These are phyloP conservation scores for Tiliacea citrago DNA, from an alignment of 2,888 invertebrate species.

Conservation along the genomic window DNA sequence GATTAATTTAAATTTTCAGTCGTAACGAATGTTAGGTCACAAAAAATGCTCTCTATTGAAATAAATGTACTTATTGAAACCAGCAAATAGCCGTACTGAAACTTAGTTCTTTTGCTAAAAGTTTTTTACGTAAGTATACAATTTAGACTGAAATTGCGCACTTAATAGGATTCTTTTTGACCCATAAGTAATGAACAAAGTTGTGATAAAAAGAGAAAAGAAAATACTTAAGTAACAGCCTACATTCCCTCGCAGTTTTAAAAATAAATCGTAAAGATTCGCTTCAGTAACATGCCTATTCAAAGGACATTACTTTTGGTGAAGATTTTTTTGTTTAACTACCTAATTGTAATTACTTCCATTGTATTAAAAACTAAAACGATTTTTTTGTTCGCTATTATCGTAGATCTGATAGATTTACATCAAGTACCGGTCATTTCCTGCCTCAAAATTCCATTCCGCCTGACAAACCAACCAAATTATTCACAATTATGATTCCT, in stretches of 20 bases:
- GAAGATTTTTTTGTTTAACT: constrained; percentile 55
- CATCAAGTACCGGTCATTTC: constrained; percentile 70
- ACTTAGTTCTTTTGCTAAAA: constrained; percentile 39
- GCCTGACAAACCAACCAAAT: constrained; percentile 61
- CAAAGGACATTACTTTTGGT: constrained; percentile 62
- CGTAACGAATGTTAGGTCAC: constrained; percentile 17
- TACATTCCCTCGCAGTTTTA: constrained; percentile 34
- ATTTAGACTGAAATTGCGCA: constrained; percentile 45
- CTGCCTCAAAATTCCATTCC: constrained; percentile 74
- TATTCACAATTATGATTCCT: constrained; percentile 69
- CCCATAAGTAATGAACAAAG: constrained; percentile 49
- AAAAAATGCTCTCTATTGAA: constrained; percentile 37
- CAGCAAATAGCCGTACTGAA: constrained; percentile 36
- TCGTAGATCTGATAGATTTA: constrained; percentile 71
- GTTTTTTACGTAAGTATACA: constrained; percentile 43
- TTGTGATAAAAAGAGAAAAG: constrained; percentile 44
- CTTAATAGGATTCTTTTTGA: constrained; percentile 49
- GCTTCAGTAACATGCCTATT: constrained; percentile 34
- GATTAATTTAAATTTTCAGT: constrained; percentile 42
- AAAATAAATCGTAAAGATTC: constrained; percentile 31
- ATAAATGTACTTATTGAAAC: constrained; percentile 41
- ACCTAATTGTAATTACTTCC: constrained; percentile 64
- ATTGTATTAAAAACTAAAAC: constrained; percentile 72
- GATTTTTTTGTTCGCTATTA: constrained; percentile 66
- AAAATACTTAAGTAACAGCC: constrained; percentile 45